A percentile compares a stretch with the other conserved stretches of the same genome.
Evolutionary conservation across 2,888 invertebrate genomes (phyloP).

Genomic region (Callyntrura guangdongensis): DNA sequence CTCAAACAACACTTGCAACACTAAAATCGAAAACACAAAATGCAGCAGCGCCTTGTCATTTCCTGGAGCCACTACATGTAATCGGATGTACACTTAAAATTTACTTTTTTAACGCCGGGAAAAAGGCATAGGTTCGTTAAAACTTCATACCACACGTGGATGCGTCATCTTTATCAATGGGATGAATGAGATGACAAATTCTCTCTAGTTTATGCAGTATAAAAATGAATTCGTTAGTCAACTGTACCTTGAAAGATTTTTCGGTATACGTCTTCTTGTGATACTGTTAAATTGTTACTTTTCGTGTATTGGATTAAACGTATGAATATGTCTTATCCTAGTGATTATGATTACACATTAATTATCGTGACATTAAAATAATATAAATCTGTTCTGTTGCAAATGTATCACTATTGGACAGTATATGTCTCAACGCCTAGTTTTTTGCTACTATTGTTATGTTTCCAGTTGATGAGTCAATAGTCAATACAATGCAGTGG

Average conservation of each 20-base stretch:
- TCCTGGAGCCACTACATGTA: neutral
- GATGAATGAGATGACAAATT: conserved; percentile 23
- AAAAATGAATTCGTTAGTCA: neutral
- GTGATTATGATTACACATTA: neutral
- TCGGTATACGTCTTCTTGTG: conserved; percentile 35
- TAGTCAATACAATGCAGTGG: neutral
- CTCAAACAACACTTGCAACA: neutral
- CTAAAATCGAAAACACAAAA: conserved; percentile 18
- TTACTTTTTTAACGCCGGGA: too few relatives aligned
- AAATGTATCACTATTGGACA: neutral
- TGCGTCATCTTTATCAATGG: neutral
- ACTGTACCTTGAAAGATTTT: neutral
- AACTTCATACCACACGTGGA: neutral
- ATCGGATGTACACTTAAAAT: too few relatives aligned
- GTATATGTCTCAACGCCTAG: conserved; percentile 41
- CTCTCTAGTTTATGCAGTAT: neutral
- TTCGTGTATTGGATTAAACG: neutral
- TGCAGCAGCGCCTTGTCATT: conserved; percentile 32
- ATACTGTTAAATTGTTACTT: neutral
- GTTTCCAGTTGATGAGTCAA: conserved; percentile 50
- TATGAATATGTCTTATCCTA: neutral
- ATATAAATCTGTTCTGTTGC: neutral
- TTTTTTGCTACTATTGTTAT: conserved; percentile 24
- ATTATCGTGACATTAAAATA: neutral
- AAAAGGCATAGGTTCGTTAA: neutral